A percentile compares a stretch with the other conserved stretches of the same genome.
Evolutionary conservation across 2,113 vertebrate genomes (phyloP).

Genomic region (Pardalotus punctatus): DNA sequence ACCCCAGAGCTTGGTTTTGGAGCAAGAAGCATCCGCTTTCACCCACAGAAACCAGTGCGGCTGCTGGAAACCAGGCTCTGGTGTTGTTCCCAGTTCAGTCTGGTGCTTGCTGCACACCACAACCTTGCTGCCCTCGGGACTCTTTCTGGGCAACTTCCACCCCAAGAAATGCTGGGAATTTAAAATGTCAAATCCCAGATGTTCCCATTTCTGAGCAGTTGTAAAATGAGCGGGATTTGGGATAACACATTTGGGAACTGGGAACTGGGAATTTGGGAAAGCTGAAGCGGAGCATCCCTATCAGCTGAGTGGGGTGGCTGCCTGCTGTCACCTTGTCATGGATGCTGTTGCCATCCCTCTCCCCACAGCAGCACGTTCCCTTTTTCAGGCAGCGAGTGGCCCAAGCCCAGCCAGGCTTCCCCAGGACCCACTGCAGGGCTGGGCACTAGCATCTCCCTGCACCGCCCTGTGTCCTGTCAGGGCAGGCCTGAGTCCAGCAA

Average conservation of each 20-base stretch:
- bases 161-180: neutral
- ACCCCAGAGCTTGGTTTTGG: neutral
- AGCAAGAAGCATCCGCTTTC: neutral
- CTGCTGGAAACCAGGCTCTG: neutral
- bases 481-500: conserved; percentile 80
- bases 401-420: conserved; percentile 39
- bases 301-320: neutral
- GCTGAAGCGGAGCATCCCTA: neutral
- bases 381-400: conserved; percentile 53
- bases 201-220: neutral
- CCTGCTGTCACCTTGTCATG: accelerated
- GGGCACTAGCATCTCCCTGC: conserved; percentile 56
- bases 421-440: conserved; percentile 29
- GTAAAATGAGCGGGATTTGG: neutral
- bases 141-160: neutral
- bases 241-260: too few relatives aligned
- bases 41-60: accelerated
- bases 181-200: neutral
- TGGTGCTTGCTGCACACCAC: neutral
- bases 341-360: neutral
- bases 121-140: accelerated
- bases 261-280: too few relatives aligned
- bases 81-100: neutral
- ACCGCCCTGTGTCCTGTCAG: conserved; percentile 60
- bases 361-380: neutral